Percentiles rank a stretch among this genome's conserved stretches.
Evolutionary conservation across 2,888 invertebrate species (phyloP).

Genomic region (Lumbricus terrestris): DNA sequence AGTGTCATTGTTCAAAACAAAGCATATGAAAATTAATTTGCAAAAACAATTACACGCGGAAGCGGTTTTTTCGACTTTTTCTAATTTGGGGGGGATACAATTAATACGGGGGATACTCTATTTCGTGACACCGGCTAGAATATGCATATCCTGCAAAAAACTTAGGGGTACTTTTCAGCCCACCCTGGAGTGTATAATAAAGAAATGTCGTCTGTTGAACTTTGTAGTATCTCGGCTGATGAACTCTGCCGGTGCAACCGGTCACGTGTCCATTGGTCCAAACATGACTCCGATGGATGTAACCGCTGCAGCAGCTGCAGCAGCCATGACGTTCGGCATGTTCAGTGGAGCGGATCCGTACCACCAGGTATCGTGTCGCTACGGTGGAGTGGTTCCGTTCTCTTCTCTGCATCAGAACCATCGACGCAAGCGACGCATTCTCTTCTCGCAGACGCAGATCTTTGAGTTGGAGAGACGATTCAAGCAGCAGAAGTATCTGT

Average conservation of each 20-base stretch:
- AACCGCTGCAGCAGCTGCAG: background rate
- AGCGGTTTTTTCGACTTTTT: too few species aligned
- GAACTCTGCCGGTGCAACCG: background rate
- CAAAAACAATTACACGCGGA: too few species aligned
- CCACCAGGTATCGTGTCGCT: background rate
- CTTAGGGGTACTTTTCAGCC: too few species aligned
- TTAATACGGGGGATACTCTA: too few species aligned
- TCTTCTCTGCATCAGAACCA: slow-evolving; percentile 91
- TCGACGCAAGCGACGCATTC: slow-evolving; percentile 80
- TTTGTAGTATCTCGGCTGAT: background rate
- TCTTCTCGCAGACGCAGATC: slow-evolving; percentile 83
- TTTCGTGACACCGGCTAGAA: too few species aligned
- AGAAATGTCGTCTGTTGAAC: background rate
- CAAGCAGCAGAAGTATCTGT: slow-evolving; percentile 95
- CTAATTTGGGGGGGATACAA: too few species aligned
- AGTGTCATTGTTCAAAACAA: too few species aligned
- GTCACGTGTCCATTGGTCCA: background rate
- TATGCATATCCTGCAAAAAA: too few species aligned
- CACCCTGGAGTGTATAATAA: too few species aligned
- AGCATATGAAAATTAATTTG: too few species aligned
- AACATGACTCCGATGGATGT: background rate
- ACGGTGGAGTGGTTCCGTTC: slow-evolving; percentile 76
- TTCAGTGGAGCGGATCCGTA: slow-evolving; percentile 3
- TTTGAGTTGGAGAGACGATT: slow-evolving; percentile 94
- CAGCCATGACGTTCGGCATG: slow-evolving; percentile 8